Conservation (phyloP, 2,797 vertebrate genomes). For the Gymnopithys bicolor region DNA sequence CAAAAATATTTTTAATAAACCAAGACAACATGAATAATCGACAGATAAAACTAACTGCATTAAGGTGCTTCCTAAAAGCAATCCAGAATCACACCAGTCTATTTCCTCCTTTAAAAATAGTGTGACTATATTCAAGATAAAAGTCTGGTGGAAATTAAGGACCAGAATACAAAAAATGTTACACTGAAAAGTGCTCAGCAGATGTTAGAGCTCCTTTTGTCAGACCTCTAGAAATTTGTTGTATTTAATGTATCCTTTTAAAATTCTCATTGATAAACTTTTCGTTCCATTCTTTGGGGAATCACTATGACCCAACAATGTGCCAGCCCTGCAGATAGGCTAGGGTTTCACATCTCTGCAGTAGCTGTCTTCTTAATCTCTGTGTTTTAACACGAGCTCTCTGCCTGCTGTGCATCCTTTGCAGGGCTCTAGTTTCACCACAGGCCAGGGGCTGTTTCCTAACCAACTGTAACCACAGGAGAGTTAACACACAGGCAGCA, state of each 20-base stretch:
- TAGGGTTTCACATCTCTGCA: neutral
- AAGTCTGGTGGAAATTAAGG: neutral
- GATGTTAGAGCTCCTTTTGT: neutral
- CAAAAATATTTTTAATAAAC: neutral
- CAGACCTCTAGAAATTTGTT: neutral
- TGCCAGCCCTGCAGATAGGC: neutral
- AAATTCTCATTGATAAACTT: neutral
- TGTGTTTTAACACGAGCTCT: neutral
- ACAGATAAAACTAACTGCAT: neutral
- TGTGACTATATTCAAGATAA: neutral
- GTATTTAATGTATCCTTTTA: neutral
- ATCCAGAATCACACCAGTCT: neutral
- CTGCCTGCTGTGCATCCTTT: neutral
- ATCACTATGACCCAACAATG: rapidly evolving
- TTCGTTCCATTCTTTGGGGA: neutral
- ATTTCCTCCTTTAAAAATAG: neutral
- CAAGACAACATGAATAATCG: neutral
- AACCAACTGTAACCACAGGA: neutral
- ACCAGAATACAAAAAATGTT: neutral
- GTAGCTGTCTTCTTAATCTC: neutral
- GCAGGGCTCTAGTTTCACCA: neutral
- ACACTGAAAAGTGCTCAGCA: neutral
- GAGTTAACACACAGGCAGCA: neutral
- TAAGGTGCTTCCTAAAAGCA: neutral
- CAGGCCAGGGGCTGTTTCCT: rapidly evolving